Evolutionary conservation across 2,888 invertebrate genomes (phyloP).

Genomic region (Rotaria macrura): DNA sequence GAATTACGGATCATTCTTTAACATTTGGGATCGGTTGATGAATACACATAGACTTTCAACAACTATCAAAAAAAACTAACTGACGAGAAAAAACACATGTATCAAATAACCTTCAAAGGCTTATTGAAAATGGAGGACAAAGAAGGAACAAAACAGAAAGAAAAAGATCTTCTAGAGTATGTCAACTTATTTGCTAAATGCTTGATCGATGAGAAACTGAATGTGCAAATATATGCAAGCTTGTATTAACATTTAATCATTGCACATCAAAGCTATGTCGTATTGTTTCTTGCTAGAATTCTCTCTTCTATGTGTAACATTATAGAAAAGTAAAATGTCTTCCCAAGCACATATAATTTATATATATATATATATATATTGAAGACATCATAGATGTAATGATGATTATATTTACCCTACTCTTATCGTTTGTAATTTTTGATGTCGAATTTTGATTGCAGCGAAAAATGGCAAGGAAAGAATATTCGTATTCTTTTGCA

Average conservation of each 20-base stretch:
- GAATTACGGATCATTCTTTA: conserved; percentile 16
- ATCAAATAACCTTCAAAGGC: not conserved
- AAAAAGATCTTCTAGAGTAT: not conserved
- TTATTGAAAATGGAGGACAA: not conserved
- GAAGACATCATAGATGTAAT: not conserved
- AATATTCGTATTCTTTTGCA: not conserved
- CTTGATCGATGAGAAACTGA: not conserved
- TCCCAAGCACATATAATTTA: not conserved
- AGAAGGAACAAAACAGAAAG: not conserved
- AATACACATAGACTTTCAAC: not conserved
- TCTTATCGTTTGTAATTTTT: not conserved
- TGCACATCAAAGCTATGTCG: not conserved
- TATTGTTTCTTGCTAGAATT: not conserved
- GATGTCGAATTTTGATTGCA: not conserved
- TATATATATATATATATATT: not conserved
- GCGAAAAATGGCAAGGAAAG: not conserved
- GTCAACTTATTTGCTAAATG: not conserved
- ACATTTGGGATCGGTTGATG: not conserved
- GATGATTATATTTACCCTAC: not conserved
- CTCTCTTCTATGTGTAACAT: not conserved
- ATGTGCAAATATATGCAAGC: not conserved
- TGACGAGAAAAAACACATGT: not conserved
- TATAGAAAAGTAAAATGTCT: not conserved
- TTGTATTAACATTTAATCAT: not conserved
- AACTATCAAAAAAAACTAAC: not conserved